Evolutionary conservation across 2,113 vertebrate genomes (phyloP).

Genomic region (Tursiops truncatus): DNA sequence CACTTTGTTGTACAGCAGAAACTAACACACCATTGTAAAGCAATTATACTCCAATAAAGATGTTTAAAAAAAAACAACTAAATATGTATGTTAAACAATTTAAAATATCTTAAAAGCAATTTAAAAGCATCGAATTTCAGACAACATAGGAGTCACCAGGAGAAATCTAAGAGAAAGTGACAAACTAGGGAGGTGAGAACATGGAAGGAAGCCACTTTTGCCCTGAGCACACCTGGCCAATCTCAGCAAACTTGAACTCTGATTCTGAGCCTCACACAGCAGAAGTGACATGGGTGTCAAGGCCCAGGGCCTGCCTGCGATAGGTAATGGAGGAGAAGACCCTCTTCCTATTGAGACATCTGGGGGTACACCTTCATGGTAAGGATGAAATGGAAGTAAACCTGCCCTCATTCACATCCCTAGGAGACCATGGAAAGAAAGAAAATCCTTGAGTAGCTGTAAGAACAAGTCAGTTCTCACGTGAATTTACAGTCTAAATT

Average conservation of each 20-base stretch:
- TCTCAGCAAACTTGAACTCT: background rate
- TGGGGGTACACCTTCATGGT: background rate
- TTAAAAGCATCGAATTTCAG: background rate
- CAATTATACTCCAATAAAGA: no score
- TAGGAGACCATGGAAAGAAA: background rate
- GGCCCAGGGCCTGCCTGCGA: background rate
- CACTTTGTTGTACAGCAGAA: no score
- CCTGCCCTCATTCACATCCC: background rate
- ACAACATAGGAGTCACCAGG: background rate
- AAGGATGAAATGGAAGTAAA: background rate
- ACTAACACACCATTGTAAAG: no score
- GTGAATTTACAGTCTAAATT: background rate
- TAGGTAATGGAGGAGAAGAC: background rate
- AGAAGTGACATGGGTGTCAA: rapidly evolving
- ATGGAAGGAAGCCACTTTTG: background rate
- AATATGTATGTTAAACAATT: background rate
- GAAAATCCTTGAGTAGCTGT: background rate
- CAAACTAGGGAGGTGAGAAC: background rate
- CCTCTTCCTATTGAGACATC: background rate
- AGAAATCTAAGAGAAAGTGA: background rate
- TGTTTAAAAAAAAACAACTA: background rate
- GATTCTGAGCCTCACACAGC: background rate
- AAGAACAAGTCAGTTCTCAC: background rate
- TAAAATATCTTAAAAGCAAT: background rate
- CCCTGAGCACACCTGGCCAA: background rate